These are phyloP conservation scores for Heliconius hermathena DNA, from an alignment of 1,140 invertebrate genomes.

Conservation along the genomic window DNA sequence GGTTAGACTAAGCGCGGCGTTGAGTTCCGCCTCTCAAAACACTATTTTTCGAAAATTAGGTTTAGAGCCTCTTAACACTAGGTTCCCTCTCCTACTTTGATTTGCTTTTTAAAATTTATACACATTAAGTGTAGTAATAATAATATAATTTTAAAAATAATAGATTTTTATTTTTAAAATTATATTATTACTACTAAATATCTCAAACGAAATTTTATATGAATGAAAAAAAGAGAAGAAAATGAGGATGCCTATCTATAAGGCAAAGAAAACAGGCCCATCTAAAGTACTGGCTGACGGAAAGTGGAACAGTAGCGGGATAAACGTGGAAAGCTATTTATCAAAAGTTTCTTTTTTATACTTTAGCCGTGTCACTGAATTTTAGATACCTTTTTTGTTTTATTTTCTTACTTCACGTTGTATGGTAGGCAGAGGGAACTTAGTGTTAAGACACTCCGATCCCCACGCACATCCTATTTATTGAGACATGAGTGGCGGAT, in stretches of 20 bases:
- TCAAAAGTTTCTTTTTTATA: neutral
- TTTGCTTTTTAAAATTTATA: no score
- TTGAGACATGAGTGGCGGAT: no score
- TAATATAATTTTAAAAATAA: no score
- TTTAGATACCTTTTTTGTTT: neutral
- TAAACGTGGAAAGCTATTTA: neutral
- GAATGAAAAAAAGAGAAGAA: neutral
- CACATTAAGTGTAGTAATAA: no score
- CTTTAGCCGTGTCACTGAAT: neutral
- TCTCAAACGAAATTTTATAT: neutral
- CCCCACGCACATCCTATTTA: no score
- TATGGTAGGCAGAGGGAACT: neutral
- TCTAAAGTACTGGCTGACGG: neutral
- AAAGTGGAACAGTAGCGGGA: constrained; percentile 11
- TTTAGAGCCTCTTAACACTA: no score
- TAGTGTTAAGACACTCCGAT: neutral
- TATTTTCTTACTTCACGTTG: neutral
- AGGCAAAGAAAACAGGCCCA: constrained; percentile 5
- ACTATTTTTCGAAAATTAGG: no score
- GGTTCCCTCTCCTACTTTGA: no score
- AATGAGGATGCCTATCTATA: constrained; percentile 11
- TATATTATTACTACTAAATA: no score
- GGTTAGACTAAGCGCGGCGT: no score
- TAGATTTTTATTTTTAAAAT: no score
- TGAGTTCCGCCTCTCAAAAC: no score